Evolutionary conservation across 2,113 vertebrate species (phyloP).

Genomic region (Ammodytes marinus): DNA sequence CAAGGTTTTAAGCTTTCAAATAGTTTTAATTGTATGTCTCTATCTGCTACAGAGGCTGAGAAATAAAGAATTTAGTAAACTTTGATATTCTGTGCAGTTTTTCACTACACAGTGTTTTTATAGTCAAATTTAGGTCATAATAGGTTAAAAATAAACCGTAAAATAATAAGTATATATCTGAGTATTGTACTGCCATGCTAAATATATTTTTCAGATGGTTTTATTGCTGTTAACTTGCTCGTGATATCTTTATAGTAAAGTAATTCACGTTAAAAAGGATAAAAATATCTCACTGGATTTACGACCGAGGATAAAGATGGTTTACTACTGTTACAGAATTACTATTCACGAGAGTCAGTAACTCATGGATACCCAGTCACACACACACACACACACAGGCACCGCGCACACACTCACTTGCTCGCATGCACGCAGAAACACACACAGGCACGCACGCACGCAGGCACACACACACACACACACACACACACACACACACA

Average conservation of each 20-base stretch:
- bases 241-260: neutral
- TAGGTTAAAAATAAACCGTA: neutral
- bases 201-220: neutral
- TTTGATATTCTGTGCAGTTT: no score
- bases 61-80: neutral
- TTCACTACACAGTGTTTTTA: no score
- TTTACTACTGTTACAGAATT: conserved; percentile 1
- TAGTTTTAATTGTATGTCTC: no score
- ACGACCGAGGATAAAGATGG: neutral
- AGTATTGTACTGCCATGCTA: neutral
- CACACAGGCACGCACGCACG: no score
- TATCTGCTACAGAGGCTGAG: neutral
- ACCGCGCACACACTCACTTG: no score
- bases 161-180: no score
- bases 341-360: neutral
- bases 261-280: neutral
- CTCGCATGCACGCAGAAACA: no score
- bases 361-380: neutral
- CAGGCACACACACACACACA: no score
- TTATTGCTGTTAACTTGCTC: neutral
- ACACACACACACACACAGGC: no score
- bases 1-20: no score
- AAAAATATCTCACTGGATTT: neutral
- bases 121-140: no score
- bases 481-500: no score